phyloP scores from a whole-genome alignment of 1,140 invertebrate species.

The Colletes gigas region DNA sequence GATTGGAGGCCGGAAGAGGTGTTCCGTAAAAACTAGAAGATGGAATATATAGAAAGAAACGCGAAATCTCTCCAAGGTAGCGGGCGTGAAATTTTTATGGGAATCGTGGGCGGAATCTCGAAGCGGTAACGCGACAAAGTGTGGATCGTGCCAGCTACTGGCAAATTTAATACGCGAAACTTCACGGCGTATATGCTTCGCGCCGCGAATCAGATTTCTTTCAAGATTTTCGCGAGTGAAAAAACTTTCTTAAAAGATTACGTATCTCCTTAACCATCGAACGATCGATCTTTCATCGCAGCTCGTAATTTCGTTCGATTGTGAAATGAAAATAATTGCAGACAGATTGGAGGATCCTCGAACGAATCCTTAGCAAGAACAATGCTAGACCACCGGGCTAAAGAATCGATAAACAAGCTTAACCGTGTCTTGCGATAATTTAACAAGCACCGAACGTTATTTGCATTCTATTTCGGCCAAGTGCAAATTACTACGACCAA shows the following conservation, averaged over 20 bases:
- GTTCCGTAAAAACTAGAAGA: neutral
- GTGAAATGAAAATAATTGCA: neutral
- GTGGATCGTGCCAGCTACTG: conserved; percentile 8
- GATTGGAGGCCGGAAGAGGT: neutral
- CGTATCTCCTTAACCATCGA: too few relatives aligned
- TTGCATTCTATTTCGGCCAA: neutral
- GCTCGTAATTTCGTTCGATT: too few relatives aligned
- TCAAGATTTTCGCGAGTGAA: neutral
- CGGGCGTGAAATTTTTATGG: conserved; percentile 50
- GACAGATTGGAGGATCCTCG: neutral
- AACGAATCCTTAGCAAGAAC: too few relatives aligned
- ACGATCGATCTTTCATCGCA: too few relatives aligned
- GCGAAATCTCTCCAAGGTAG: conserved; percentile 29
- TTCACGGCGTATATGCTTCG: conserved; percentile 7
- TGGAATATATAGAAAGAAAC: conserved; percentile 10
- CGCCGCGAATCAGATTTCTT: too few relatives aligned
- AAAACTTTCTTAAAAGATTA: neutral
- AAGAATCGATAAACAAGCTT: neutral
- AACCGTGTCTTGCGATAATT: neutral
- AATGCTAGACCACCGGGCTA: too few relatives aligned
- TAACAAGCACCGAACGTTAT: neutral
- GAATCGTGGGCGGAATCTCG: conserved; percentile 43
- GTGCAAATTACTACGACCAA: conserved; percentile 5
- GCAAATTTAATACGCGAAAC: conserved; percentile 55
- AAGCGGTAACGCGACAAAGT: conserved; percentile 28